phyloP scores from a whole-genome alignment of 2,113 vertebrate genomes.

The Cyprinodon variegatus region DNA sequence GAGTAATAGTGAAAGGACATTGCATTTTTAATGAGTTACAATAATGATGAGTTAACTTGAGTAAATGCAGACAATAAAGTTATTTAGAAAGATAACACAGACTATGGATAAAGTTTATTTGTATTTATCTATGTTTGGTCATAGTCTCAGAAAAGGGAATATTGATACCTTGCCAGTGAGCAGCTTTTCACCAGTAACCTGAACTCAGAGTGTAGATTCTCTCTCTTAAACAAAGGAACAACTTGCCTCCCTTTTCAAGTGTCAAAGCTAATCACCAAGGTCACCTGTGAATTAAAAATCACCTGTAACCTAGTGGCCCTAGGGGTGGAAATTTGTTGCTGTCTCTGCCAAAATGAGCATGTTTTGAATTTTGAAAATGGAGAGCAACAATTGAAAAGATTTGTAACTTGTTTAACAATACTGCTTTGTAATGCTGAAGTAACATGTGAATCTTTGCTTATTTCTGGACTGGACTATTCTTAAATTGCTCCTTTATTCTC shows the following conservation, averaged over 20 bases:
- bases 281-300: neutral
- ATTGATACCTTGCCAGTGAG: conserved; percentile 50
- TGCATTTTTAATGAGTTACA: conserved; percentile 8
- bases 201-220: conserved; percentile 41
- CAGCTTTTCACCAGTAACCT: conserved; percentile 62
- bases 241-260: neutral
- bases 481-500: no score
- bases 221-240: conserved; percentile 30
- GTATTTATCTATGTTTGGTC: conserved; percentile 22
- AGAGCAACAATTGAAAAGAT: no score
- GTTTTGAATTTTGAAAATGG: neutral
- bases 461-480: no score
- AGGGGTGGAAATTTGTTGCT: conserved; percentile 19
- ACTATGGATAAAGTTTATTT: conserved; percentile 5
- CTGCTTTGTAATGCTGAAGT: no score
- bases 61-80: conserved; percentile 9
- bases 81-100: conserved; percentile 18
- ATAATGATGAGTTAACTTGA: conserved; percentile 12
- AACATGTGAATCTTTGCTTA: no score
- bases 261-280: no score
- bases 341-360: neutral
- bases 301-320: neutral
- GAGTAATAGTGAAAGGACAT: conserved; percentile 20
- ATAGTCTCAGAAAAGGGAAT: conserved; percentile 8
- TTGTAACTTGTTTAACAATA: no score